Evolutionary conservation across 2,113 vertebrate genomes (phyloP), one percentile per base, ranked within the genome.

Genomic region (Hemichromis elongatus): DNA sequence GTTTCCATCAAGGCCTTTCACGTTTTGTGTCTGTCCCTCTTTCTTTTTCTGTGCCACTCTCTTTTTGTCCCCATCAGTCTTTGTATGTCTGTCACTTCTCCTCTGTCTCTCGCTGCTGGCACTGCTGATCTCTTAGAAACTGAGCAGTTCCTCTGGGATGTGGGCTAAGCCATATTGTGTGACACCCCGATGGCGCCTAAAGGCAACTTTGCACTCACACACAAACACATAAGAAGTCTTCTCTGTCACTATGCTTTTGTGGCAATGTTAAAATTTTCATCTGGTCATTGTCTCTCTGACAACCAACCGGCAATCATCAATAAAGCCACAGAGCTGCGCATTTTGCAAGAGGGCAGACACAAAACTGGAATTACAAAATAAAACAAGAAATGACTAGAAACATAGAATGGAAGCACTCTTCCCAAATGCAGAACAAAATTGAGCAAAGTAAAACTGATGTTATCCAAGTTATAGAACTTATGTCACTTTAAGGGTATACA

Each of bases 91-190:
- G 50, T 86, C 79, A 82, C 81, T 81, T 18, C 73, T 56, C 81
- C 45, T 80, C 10, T 52, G 61, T 40, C 81, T 83, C 57, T 91
- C 85, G 84, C 83, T 81, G 78, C 80, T 81, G 78, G 30, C 80
- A 88, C 50, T 88, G 90, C 85, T 92, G 88, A 86, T 88, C 88
- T 91, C 70, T 85, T 81, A 50, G 90, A 95, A 92, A 91, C 91
- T 75, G 89, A 91, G 89, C 53, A 85, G 81, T 79, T 89, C 86
- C 91, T 90, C 54, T 82, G 89, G 70, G 90, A 92, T 55, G 50
- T 7, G 26, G 70, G 54, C 61, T 86, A 40, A 89, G 83, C 82
- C 88, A 78, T 92, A 91, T 92, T 92, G 79, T 89, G 91, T 94
- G 93, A 91, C 92, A 85, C 80, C 82, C 50, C 21, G 45, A 90